Evolutionary conservation across 2,888 invertebrate species (phyloP).

Genomic region (Athalia rosae): DNA sequence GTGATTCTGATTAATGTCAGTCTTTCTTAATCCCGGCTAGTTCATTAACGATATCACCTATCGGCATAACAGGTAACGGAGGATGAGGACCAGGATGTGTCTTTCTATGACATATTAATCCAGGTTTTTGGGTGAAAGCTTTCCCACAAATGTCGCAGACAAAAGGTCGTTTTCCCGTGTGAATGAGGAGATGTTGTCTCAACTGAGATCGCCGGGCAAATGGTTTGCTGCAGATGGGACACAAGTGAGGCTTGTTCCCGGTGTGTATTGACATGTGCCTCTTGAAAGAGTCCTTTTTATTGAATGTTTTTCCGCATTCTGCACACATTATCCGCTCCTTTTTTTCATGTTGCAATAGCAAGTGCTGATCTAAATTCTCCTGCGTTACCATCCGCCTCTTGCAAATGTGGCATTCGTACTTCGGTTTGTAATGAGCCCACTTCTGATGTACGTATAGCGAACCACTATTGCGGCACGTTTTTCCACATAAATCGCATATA

Average conservation of each 20-base stretch:
- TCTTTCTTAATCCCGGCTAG: slow-evolving; percentile 59
- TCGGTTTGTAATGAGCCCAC: slow-evolving; percentile 71
- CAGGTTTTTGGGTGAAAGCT: slow-evolving; percentile 70
- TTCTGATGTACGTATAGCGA: slow-evolving; percentile 71
- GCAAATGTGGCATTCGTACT: slow-evolving; percentile 70
- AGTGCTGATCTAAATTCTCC: slow-evolving; percentile 69
- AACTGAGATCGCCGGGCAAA: slow-evolving; percentile 70
- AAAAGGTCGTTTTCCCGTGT: slow-evolving; percentile 70
- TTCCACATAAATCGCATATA: slow-evolving; percentile 70
- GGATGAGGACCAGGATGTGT: slow-evolving; percentile 70
- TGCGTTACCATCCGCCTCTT: slow-evolving; percentile 71
- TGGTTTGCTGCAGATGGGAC: slow-evolving; percentile 68
- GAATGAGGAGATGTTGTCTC: slow-evolving; percentile 69
- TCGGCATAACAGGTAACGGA: slow-evolving; percentile 71
- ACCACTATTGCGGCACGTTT: slow-evolving; percentile 68
- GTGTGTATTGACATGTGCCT: slow-evolving; percentile 71
- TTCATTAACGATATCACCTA: slow-evolving; percentile 70
- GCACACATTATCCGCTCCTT: slow-evolving; percentile 70
- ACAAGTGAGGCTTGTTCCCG: slow-evolving; percentile 68
- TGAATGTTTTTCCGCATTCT: slow-evolving; percentile 70
- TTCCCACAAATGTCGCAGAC: slow-evolving; percentile 71
- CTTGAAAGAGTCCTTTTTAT: slow-evolving; percentile 71
- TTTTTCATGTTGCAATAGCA: slow-evolving; percentile 70
- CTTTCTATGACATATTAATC: slow-evolving; percentile 70
- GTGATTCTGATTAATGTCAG: not conserved